phyloP scores from a whole-genome alignment of 2,888 invertebrate species.

The Vesta saturnalis region DNA sequence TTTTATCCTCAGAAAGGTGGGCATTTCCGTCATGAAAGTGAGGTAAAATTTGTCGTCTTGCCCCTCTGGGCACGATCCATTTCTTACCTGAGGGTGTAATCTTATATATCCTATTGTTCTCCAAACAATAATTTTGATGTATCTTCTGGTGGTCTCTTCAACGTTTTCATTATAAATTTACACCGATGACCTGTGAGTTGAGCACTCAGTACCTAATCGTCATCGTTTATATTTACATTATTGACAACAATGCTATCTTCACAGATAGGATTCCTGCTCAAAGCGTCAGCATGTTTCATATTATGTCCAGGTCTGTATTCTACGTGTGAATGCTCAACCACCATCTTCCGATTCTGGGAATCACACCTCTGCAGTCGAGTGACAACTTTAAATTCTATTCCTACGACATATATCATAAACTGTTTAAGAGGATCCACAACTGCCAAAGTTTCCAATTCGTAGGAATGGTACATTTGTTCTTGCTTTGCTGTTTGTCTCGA shows the following conservation, averaged over 20 bases:
- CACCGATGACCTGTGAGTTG: conserved; percentile 40
- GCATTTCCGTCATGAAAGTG: neutral
- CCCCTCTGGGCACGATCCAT: neutral
- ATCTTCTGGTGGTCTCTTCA: conserved; percentile 25
- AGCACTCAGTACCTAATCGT: conserved; percentile 42
- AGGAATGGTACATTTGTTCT: neutral
- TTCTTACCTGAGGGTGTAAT: neutral
- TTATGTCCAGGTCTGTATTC: conserved; percentile 46
- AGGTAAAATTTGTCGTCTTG: neutral
- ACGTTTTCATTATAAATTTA: conserved; percentile 16
- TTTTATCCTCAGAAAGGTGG: too few relatives aligned
- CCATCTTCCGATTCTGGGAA: too few relatives aligned
- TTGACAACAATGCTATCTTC: too few relatives aligned
- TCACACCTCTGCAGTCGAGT: neutral
- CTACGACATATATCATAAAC: neutral
- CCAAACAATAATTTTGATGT: conserved; percentile 32
- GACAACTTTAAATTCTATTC: neutral
- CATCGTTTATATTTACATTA: conserved; percentile 30
- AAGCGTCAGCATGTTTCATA: conserved; percentile 45
- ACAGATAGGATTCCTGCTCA: neutral
- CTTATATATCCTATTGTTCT: neutral
- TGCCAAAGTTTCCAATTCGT: neutral
- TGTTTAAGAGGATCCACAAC: too few relatives aligned
- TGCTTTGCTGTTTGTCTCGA: neutral
- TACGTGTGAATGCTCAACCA: conserved; percentile 47